These are phyloP conservation scores for Abscondita cerata DNA, from an alignment of 2,888 invertebrate genomes.

Conservation along the genomic window DNA sequence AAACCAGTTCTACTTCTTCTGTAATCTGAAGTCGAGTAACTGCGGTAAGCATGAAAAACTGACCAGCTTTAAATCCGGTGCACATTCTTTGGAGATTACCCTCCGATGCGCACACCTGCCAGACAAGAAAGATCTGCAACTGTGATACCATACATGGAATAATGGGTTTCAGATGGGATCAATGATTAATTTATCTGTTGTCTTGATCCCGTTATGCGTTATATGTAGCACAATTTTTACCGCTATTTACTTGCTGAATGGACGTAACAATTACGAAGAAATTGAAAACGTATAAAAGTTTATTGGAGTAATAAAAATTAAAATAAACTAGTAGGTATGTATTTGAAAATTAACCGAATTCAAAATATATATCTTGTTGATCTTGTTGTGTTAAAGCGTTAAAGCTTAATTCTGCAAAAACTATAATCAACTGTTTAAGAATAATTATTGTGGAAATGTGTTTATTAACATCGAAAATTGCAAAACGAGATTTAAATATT, in stretches of 20 bases:
- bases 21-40: constrained; percentile 17
- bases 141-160: constrained; percentile 28
- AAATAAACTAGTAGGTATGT: no score
- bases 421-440: no score
- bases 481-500: no score
- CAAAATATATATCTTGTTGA: no score
- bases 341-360: no score
- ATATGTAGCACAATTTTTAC: constrained; percentile 24
- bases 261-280: no score
- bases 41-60: constrained; percentile 25
- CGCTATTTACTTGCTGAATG: constrained; percentile 21
- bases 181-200: constrained; percentile 21
- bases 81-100: constrained; percentile 35
- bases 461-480: no score
- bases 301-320: no score
- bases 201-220: constrained; percentile 28
- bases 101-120: constrained; percentile 31
- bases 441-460: no score
- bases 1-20: constrained; percentile 30
- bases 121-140: constrained; percentile 33
- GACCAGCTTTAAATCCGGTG: constrained; percentile 36
- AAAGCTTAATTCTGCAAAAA: no score
- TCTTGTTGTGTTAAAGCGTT: no score
- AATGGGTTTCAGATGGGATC: constrained; percentile 25
- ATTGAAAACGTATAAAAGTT: no score